Evolutionary conservation across 2,113 vertebrate genomes (phyloP).

Genomic region (Rhadina sibilatrix): DNA sequence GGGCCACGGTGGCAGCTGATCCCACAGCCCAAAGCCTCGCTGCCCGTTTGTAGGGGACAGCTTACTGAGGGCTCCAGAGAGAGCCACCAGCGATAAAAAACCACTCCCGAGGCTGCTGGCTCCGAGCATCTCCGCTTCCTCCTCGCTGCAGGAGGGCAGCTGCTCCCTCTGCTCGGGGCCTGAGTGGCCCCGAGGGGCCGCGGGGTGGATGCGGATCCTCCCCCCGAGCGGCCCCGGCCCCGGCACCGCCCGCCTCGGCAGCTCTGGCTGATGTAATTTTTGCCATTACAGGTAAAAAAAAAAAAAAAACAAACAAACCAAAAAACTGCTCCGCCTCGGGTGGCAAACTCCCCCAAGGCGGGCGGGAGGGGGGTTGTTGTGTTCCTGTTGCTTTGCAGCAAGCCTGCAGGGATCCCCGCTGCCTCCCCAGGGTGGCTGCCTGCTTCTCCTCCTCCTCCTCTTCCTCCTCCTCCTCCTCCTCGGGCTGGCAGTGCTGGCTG

Average conservation of each 20-base stretch:
- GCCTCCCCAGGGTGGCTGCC: not conserved
- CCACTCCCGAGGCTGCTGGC: not conserved
- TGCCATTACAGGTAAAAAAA: not conserved
- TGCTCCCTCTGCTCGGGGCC: accelerated
- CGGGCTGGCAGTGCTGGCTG: not conserved
- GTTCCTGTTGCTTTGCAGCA: not conserved
- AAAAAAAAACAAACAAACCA: no score
- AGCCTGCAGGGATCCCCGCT: not conserved
- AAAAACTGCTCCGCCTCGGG: not conserved
- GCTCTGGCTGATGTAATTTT: constrained; percentile 46
- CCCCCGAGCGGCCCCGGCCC: accelerated
- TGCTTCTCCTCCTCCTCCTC: not conserved
- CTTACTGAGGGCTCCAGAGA: not conserved
- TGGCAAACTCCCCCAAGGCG: not conserved
- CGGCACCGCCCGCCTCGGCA: not conserved
- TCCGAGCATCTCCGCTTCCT: not conserved
- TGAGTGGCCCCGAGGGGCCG: accelerated
- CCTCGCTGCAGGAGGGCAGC: not conserved
- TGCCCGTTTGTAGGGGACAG: no score
- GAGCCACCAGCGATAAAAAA: not conserved
- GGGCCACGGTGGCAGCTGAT: accelerated
- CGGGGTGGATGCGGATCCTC: not conserved
- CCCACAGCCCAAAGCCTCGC: accelerated
- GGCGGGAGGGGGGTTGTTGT: not conserved
- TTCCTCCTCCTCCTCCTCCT: not conserved